Base-by-base conservation (phyloP, 2,113 vertebrate genomes). In the Plecotus auritus region DNA sequence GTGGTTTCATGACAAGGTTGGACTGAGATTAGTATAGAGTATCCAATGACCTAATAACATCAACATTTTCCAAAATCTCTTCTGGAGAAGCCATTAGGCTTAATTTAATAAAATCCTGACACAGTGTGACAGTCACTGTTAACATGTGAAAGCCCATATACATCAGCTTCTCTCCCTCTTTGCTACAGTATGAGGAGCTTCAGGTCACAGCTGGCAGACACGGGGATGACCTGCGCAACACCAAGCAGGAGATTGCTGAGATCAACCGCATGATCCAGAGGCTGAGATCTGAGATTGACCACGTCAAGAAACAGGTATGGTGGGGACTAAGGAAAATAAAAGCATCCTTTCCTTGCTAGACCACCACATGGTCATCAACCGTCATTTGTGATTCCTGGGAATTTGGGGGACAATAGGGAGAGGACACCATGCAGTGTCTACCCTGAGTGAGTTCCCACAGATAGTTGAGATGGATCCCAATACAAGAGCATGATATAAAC, bases 161-260 rank as follows among this genome's bases (percentile, higher is more conserved):
- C 5, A 7, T 14, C 28, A 8, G 4, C n/a, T 5, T 94, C 2
- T 61, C 12, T 95, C 5, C 32, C 22, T 74, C 49, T 51, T 93
- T 13, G 18, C 70, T 18, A 30, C 93, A 99, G 98, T 98, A 97
- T 1, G 97, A 98, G 83, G 98, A 99, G 66, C 97, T 99, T 61
- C 98, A 98, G 95, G 66, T 80, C 8, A 78, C 98, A 20, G 99
- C 99, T 2, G 98, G 97, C 67, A 98, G 98, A 88, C 98, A 99
- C 0, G 98, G 97, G 1, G 99, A 99, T 0, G 98, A 99, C 51
- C 98, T 99, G 92, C 98, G 98, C 93, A 88, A 88, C 87, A 99
- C 98, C 40, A 99, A 99, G 90, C 47, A 98, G 91, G 99, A 99
- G 97, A 99, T 99, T 23, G 93, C 98, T 47, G 99, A 99, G 51